Base-by-base conservation (phyloP, 1,140 invertebrate species). In the Dermatophagoides farinae region DNA sequence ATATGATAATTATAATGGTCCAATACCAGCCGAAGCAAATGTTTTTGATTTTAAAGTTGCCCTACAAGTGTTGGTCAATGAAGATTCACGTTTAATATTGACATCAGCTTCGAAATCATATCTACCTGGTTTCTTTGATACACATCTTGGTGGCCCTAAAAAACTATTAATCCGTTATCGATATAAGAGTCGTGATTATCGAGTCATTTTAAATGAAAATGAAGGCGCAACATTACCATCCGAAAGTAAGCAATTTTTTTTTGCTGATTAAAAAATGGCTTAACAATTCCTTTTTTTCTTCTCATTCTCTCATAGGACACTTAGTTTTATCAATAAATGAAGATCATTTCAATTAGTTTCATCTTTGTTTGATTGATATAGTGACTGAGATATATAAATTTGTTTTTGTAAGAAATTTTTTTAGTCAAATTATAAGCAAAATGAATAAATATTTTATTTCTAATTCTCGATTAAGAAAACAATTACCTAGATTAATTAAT, bases 61-160 rank as follows among this genome's bases (percentile, higher is more conserved):
- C 1, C 68, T 97, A 18, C 93, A 97, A 70, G 90, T 89, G 69
- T 77, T 96, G 63, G 86, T 96, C 22, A 88, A 85, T 69, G 85
- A 95, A 70, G 10, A 50, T 18, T 88, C 88, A 5, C 83, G 82
- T 70, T 74, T 97, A 12, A 78, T 86, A 49, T 74, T 97, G 31
- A 82, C 90, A 62, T 82, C 86, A 65, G 78, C 82, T 18, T 82
- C 84, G 25, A 96, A 95, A 80, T 84, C 84, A 69, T 85, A 93
- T 70, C 72, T 97, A 54, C 86, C 91, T 40, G 93, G 93, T 31
- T 97, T 98, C 73, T 97, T 87, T 73, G 93, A 97, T 73, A 89
- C 91, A 0, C 89, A 88, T 69, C 79, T 92, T 18, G 88, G 90
- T 4, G 89, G 96, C 65, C 83, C 88, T 8, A 98, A 98, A 72